Evolutionary conservation across 2,113 vertebrate species (phyloP).

Genomic region (Oreocharis arfaki): DNA sequence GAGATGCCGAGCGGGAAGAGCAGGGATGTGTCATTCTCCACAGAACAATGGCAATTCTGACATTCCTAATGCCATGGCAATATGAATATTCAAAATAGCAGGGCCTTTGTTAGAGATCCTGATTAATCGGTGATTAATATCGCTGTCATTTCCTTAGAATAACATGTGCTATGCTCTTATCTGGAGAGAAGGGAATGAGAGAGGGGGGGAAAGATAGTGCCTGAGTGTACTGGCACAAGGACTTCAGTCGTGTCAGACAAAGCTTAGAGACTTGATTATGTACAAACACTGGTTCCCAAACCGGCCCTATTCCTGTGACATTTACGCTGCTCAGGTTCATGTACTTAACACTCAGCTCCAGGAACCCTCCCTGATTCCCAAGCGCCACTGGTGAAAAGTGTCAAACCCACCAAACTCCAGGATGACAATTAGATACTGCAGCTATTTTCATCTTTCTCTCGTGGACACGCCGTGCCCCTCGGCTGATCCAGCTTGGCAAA

Average conservation of each 20-base stretch:
- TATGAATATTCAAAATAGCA: conserved; percentile 23
- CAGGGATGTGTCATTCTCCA: not conserved
- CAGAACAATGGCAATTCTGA: conserved; percentile 9
- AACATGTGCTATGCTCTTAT: not conserved
- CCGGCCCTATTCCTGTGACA: not conserved
- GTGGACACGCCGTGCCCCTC: rapidly evolving
- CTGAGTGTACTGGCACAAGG: not conserved
- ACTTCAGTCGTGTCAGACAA: not conserved
- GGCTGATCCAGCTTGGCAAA: not conserved
- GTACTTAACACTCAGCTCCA: not conserved
- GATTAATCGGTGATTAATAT: conserved; percentile 46
- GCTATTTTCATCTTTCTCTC: conserved; percentile 37
- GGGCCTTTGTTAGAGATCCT: conserved; percentile 7
- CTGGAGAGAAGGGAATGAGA: not conserved
- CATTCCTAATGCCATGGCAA: conserved; percentile 12
- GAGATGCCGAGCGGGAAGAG: not conserved
- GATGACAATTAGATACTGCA: not conserved
- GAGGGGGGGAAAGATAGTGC: not conserved
- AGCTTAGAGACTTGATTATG: not conserved
- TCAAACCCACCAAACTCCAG: not conserved
- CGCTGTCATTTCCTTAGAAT: conserved; percentile 10
- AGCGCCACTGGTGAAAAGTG: not conserved
- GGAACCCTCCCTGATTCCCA: not conserved
- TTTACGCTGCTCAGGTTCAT: not conserved
- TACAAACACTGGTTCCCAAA: not conserved